Base-by-base conservation (phyloP, 2,797 vertebrate species). In the Merluccius polli region DNA sequence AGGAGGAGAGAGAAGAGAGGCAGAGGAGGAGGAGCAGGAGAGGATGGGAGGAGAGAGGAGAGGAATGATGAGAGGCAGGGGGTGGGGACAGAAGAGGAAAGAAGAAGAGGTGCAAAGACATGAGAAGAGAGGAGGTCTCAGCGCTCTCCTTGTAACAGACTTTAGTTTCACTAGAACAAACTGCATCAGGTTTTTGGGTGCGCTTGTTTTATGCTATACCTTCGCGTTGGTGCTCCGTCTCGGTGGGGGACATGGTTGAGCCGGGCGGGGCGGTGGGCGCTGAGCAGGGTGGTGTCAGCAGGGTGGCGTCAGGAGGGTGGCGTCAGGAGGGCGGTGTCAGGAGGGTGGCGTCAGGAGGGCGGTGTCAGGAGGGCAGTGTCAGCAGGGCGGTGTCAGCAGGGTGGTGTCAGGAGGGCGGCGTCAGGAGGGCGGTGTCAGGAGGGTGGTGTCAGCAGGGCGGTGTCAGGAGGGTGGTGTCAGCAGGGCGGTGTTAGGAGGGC, bases 211-310 rank as follows among this genome's bases (percentile, higher is more conserved):
- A 36, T 2, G 15, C 59, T n/a, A n/a, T n/a, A 16, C 44, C 71
- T 44, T 8, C 36, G 11, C 18, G 7, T 3, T 31, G 13, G 67
- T 1, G 67, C 81, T 91, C 90, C 1, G 87, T 85, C 7, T 87
- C 89, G 2, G 88, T 92, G 74, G 91, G 90, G 68, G 88, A 83
- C 91, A 91, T 92, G 72, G 72, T 75, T 77, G 82, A 78, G 30
- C 82, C 75, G 38, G 7, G 1, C 18, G 52, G 36, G 52, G 10
- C 52, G 24, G 44, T 52, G 44, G 79, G 67, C 72, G 81, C 38
- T 32, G 29, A 70, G 76, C 74, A 21, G 73, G 32, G 36, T 32
- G 41, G 63, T 2, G 44, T 52, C 12, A 13, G 44, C 4, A 13
- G 44, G 4, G 12, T 52, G 63, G 63, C 9, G n/a, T 24, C 27